phyloP scores from a whole-genome alignment of 2,113 vertebrate species.

The Miniopterus natalensis region DNA sequence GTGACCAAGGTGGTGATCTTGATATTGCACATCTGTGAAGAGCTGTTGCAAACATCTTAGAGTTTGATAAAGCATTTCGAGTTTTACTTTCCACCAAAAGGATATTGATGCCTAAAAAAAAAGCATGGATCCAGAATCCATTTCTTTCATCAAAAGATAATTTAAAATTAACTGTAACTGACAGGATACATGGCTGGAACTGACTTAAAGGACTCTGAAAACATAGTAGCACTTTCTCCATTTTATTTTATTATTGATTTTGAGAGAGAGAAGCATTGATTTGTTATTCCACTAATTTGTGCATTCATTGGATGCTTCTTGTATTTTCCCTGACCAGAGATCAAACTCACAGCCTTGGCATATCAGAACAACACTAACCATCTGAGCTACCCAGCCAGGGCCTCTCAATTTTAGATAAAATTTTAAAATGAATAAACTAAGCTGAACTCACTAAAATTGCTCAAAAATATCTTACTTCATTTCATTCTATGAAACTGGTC shows the following conservation, averaged over 20 bases:
- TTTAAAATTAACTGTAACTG: slow-evolving; percentile 48
- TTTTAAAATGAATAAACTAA: slow-evolving; percentile 52
- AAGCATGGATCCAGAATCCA: slow-evolving; percentile 53
- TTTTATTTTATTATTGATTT: slow-evolving; percentile 27
- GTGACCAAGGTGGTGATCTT: background rate
- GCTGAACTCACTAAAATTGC: background rate
- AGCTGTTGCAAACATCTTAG: background rate
- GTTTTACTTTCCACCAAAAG: slow-evolving; percentile 65
- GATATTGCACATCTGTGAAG: background rate
- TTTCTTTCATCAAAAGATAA: slow-evolving; percentile 49
- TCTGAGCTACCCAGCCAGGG: too few relatives aligned
- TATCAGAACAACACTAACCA: background rate
- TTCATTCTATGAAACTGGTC: background rate
- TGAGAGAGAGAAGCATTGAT: background rate
- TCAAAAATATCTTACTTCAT: background rate
- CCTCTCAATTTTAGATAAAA: slow-evolving; percentile 37
- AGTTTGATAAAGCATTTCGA: slow-evolving; percentile 52
- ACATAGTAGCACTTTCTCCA: background rate
- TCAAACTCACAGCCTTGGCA: background rate
- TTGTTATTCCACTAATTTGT: background rate
- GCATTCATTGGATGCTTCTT: too few relatives aligned
- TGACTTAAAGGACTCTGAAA: slow-evolving; percentile 34
- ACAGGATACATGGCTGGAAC: background rate
- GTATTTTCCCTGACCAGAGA: too few relatives aligned
- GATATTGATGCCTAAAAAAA: slow-evolving; percentile 9